phyloP scores from a whole-genome alignment of 2,888 invertebrate genomes.

The Sphaeridia pumilis region DNA sequence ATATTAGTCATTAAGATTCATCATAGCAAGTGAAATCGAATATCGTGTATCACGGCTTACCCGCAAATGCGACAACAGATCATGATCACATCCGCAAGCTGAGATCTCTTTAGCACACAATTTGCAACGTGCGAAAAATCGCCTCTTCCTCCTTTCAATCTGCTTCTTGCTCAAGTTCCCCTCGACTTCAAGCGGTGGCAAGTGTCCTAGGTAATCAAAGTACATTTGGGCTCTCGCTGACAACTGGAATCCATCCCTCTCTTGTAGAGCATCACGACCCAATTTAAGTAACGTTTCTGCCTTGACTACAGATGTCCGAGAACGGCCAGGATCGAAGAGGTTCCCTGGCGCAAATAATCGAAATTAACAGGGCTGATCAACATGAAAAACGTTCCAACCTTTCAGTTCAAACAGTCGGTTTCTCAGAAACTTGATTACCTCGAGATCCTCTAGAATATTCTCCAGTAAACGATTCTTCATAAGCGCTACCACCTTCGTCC shows the following conservation, averaged over 20 bases:
- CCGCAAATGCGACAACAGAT: neutral
- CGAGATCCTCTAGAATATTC: too few relatives aligned
- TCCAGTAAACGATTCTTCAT: too few relatives aligned
- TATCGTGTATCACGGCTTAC: too few relatives aligned
- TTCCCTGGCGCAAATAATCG: neutral
- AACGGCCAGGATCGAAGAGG: neutral
- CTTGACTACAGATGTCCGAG: neutral
- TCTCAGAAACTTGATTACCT: too few relatives aligned
- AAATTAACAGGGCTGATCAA: too few relatives aligned
- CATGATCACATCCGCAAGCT: conserved; percentile 2
- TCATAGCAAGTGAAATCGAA: too few relatives aligned
- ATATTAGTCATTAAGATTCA: too few relatives aligned
- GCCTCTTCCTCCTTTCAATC: neutral
- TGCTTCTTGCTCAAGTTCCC: neutral
- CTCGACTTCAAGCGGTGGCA: neutral
- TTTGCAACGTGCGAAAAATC: neutral
- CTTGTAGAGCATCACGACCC: neutral
- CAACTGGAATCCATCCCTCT: neutral
- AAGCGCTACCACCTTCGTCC: too few relatives aligned
- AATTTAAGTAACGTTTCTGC: conserved; percentile 1
- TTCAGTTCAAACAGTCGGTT: too few relatives aligned
- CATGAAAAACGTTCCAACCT: too few relatives aligned
- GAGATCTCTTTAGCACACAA: conserved; percentile 1
- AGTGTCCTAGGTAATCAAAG: conserved; percentile 1
- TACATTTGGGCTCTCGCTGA: neutral